Evolutionary conservation across 2,888 invertebrate species (phyloP), one percentile per base, ranked within the genome.

Genomic region (Eristalis intricaria): DNA sequence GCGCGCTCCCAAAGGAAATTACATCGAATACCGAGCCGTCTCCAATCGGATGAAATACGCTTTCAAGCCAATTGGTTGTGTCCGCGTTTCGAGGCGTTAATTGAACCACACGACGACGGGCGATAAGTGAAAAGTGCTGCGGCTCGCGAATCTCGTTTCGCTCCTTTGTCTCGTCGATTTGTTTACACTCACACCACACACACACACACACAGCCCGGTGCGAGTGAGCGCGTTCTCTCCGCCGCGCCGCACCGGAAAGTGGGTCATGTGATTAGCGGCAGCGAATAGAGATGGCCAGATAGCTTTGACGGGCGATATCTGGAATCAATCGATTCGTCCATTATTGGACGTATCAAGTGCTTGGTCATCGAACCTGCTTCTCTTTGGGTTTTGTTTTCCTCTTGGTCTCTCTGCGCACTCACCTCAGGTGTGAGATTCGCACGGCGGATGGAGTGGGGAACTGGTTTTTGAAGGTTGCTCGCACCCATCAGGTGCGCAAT

Each of bases 261-360:
- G 40, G 79, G 79, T 79, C 79, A 79, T 60, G 32, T 79, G 38
- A 58, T 60, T 66, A 79, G 32, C 58, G 22, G 11, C n/a, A 35
- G 26, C 22, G 29, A 64, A 58, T 32, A 11, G 65, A 60, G 65
- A 60, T 63, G 50, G 50, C 56, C 35, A 19, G 43, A 63, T 69
- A 63, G 63, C 63, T 15, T 63, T 29, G 38, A 50, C 50, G 61
- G 26, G 61, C 23, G 35, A 22, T 70, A 60, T 70, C 70, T 70
- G 35, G 70, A 70, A 38, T 35, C 63, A 56, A 63, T 70, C 60
- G 69, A 50, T 35, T 50, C 50, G 69, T 15, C 63, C 77, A 77
- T 69, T 69, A 77, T 77, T 77, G 68, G 77, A 61, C 32, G 50
- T 63, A 69, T 77, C 69, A 70, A 43, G 23, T 69, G 69, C 50